A percentile compares a stretch with the other conserved stretches of the same genome.
Conservation (phyloP, 2,797 vertebrate species). For the Myotis planiceps region DNA sequence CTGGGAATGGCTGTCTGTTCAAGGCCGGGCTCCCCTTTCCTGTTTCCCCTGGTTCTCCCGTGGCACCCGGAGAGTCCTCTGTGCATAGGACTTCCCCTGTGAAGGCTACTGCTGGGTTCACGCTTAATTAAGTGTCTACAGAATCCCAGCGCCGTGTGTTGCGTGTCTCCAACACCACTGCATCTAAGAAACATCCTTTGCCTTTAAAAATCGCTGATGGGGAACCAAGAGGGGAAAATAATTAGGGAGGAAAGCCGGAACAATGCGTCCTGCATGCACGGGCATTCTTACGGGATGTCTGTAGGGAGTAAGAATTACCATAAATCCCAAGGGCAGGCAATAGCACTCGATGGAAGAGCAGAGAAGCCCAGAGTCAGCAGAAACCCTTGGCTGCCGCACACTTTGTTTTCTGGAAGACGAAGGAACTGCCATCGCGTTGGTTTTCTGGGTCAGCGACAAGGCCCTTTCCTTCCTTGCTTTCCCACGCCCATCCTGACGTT, state of each 20-base stretch:
- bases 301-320: constrained; percentile 48
- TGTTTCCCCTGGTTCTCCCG: not conserved
- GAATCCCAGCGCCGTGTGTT: not conserved
- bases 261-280: constrained; percentile 36
- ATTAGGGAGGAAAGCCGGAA: constrained; percentile 70
- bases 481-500: accelerated
- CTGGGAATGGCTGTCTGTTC: not conserved
- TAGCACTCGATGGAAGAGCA: not conserved
- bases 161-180: not conserved
- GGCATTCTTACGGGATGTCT: constrained; percentile 32
- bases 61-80: not conserved
- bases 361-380: constrained; percentile 44
- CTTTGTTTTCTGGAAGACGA: constrained; percentile 55
- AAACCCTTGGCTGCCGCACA: not conserved
- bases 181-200: not conserved
- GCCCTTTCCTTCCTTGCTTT: not conserved
- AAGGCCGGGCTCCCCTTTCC: not conserved
- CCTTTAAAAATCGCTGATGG: constrained; percentile 71
- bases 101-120: not conserved
- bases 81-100: not conserved
- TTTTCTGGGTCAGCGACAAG: not conserved
- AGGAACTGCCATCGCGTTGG: not conserved
- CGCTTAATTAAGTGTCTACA: not conserved
- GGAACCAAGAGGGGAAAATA: constrained; percentile 61
- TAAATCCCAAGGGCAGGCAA: constrained; percentile 57